These are phyloP conservation scores for Trichacis sp. DNA, from an alignment of 2,888 invertebrate genomes.

Conservation along the genomic window DNA sequence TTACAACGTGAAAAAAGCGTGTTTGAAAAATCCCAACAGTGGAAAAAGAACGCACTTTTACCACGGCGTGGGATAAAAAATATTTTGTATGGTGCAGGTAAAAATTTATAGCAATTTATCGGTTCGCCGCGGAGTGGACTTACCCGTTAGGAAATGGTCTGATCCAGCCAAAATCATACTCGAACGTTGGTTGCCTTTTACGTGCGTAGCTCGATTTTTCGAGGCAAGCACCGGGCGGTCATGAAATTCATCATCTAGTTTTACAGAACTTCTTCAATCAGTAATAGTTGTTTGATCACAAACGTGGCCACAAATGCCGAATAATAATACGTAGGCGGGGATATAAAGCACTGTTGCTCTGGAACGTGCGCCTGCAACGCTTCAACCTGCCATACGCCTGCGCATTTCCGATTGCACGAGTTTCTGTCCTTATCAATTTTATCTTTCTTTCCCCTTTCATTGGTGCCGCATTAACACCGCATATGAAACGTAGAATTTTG, in stretches of 20 bases:
- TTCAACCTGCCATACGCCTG: conserved; percentile 48
- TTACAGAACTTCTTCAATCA: conserved; percentile 37
- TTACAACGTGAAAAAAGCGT: too few species aligned
- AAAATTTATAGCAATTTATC: conserved; percentile 13
- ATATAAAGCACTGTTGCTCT: conserved; percentile 66
- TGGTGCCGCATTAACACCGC: neutral
- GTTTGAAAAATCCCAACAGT: too few species aligned
- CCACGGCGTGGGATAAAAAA: too few species aligned
- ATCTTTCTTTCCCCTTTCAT: neutral
- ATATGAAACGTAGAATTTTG: neutral
- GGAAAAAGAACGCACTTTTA: too few species aligned
- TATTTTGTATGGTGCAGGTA: too few species aligned
- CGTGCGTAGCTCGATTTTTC: conserved; percentile 48
- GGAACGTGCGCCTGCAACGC: conserved; percentile 57
- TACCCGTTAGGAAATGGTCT: conserved; percentile 69
- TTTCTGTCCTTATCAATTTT: neutral
- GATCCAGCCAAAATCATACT: conserved; percentile 68
- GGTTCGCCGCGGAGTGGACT: conserved; percentile 59
- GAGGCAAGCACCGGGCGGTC: conserved; percentile 46
- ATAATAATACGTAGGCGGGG: conserved; percentile 66
- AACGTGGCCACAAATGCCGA: conserved; percentile 60
- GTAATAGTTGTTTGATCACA: conserved; percentile 55
- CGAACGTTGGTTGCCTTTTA: conserved; percentile 48
- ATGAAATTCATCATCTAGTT: conserved; percentile 57
- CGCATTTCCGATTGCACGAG: conserved; percentile 26